Base-by-base conservation (phyloP, 2,888 invertebrate species). In the Fragum fragum region DNA sequence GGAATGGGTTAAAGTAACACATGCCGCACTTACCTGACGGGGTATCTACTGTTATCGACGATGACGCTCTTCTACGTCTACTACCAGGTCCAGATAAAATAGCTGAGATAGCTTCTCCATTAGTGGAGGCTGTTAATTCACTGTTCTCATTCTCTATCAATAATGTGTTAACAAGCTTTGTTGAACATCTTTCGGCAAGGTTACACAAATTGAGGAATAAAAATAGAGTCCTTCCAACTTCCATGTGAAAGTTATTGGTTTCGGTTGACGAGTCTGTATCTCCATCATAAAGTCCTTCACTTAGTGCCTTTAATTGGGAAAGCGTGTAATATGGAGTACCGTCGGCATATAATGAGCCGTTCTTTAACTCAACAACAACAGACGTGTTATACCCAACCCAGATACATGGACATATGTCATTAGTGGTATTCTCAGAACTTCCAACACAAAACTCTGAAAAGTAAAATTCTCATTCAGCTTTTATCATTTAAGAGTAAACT, bases 161-260 rank as follows among this genome's bases (percentile, higher is more conserved):
- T 5, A 87, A 75, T 14, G 87, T 77, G 9, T 88, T 88, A 1
- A 87, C 73, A 32, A 85, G 66, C 39, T 87, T 85, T n/a, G 73
- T 59, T 14, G 82, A 74, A 63, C 90, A 89, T n/a, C 86, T 47
- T 29, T 83, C 63, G 0, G 89, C 90, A 47, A 87, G 85, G 63
- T 90, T 90, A 75, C 90, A 90, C 16, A 88, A 42, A 36, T 76
- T 63, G 59, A 88, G 79, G 26, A 47, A 81, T 6, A 88, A 66
- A 76, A 89, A 90, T 61, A 89, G 47, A 11, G 87, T 88, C 47
- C 88, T 72, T 9, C 89, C 89, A 11, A 88, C 82, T 55, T 88
- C 89, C 87, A 91, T 88, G 16, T 70, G 61, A 76, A 90, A 90
- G 1, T 75, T 71, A 29, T 86, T 83, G 26, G 78, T 66, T 11